These are phyloP conservation scores for Drosophila littoralis DNA, from an alignment of 1,140 invertebrate genomes.

Conservation along the genomic window DNA sequence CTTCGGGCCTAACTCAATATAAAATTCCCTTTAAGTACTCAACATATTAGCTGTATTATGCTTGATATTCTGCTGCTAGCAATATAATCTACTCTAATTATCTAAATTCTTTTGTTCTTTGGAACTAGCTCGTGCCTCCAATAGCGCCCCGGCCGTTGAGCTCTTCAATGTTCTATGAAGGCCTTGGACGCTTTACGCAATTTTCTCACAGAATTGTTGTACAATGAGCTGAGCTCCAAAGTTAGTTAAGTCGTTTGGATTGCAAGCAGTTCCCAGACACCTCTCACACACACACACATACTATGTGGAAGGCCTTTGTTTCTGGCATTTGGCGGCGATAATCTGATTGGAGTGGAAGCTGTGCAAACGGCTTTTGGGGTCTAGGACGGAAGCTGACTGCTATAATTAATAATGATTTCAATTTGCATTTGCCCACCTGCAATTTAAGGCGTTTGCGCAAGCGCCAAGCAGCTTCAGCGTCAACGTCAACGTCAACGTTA, in stretches of 20 bases:
- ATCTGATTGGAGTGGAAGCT: conserved; percentile 41
- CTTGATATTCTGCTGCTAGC: not conserved
- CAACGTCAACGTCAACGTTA: conserved; percentile 12
- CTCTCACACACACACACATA: not conserved
- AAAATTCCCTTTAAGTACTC: too few relatives aligned
- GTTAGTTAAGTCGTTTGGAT: conserved; percentile 58
- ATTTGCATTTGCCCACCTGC: conserved; percentile 79
- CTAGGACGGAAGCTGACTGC: conserved; percentile 76
- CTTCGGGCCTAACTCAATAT: too few relatives aligned
- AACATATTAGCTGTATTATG: not conserved
- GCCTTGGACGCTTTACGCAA: conserved; percentile 39
- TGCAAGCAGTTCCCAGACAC: conserved; percentile 63
- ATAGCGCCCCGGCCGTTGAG: not conserved
- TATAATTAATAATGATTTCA: conserved; percentile 83
- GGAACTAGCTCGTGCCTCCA: not conserved
- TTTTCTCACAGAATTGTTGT: conserved; percentile 40
- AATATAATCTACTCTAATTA: conserved; percentile 14
- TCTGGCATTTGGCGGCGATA: conserved; percentile 29
- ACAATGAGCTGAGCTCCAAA: conserved; percentile 17
- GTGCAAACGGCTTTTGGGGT: conserved; percentile 59
- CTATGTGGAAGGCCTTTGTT: conserved; percentile 33
- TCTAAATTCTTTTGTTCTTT: not conserved
- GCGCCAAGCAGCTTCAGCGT: conserved; percentile 39
- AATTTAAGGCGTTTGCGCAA: conserved; percentile 72
- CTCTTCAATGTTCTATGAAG: conserved; percentile 1